Conservation (phyloP, 1,140 invertebrate genomes). For the Drosophila sp. region DNA sequence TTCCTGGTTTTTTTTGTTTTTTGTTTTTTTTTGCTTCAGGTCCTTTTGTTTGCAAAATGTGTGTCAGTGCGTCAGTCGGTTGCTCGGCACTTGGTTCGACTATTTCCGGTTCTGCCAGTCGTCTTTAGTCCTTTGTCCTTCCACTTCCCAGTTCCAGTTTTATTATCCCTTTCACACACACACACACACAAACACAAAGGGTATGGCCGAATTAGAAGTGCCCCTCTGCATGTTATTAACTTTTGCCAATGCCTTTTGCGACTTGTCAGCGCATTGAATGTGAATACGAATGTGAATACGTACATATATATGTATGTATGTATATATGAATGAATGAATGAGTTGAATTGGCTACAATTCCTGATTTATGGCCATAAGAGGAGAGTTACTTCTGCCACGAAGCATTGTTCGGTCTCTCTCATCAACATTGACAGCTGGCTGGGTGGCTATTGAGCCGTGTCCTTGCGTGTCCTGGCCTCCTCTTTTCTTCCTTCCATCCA, state of each 20-base stretch:
- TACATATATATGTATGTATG: too few species aligned
- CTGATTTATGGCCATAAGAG: constrained; percentile 66
- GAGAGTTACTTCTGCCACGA: constrained; percentile 6
- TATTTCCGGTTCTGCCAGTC: constrained; percentile 79
- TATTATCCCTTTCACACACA: constrained; percentile 49
- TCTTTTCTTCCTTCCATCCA: not conserved
- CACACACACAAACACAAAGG: constrained; percentile 30
- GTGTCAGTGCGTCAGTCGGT: constrained; percentile 80
- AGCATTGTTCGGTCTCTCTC: constrained; percentile 9
- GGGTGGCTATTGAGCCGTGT: constrained; percentile 24
- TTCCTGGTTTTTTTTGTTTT: constrained; percentile 34
- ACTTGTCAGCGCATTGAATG: constrained; percentile 53
- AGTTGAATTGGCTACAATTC: constrained; percentile 20
- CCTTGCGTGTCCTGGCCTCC: constrained; percentile 24
- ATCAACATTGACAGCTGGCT: constrained; percentile 56
- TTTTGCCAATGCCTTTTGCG: constrained; percentile 63
- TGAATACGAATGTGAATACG: constrained; percentile 43
- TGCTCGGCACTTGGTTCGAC: constrained; percentile 76
- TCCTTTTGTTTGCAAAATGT: constrained; percentile 76
- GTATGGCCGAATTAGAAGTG: constrained; percentile 15
- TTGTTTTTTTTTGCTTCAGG: constrained; percentile 33
- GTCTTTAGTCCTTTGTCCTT: constrained; percentile 47
- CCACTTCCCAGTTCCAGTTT: constrained; percentile 39
- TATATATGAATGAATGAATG: not conserved
- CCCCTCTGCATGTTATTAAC: constrained; percentile 66